phyloP scores from a whole-genome alignment of 2,797 vertebrate genomes.

The Sardinella longiceps region DNA sequence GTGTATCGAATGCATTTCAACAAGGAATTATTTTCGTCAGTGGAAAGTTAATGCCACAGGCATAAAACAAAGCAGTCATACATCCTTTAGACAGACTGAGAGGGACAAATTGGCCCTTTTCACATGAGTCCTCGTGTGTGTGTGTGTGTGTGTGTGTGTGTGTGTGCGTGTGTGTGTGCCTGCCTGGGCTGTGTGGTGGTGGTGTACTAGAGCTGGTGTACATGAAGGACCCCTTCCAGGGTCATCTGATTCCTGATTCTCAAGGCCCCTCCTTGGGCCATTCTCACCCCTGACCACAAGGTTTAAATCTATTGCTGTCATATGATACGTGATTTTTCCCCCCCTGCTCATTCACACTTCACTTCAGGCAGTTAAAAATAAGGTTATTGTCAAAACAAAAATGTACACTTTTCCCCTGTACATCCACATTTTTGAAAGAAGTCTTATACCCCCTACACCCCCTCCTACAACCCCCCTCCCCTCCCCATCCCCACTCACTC shows the following conservation, averaged over 20 bases:
- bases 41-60: not conserved
- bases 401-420: not conserved
- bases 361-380: not conserved
- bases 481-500: not conserved
- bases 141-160: conserved; percentile 18
- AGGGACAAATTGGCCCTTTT: not conserved
- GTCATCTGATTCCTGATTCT: conserved; percentile 13
- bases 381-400: not conserved
- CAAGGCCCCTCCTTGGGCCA: not conserved
- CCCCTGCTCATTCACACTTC: not conserved
- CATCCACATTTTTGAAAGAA: not conserved
- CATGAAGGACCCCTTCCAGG: not conserved
- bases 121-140: not conserved
- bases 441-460: conserved; percentile 28
- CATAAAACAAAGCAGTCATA: not conserved
- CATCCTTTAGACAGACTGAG: not conserved
- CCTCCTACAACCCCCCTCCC: conserved; percentile 34
- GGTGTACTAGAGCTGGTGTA: not conserved
- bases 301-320: not conserved
- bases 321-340: not conserved
- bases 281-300: not conserved
- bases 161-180: not conserved
- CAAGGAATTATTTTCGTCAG: conserved; percentile 7
- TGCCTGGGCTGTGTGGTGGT: not conserved
- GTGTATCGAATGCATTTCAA: not conserved